A percentile compares a stretch with the other conserved stretches of the same genome.
phyloP scores from a whole-genome alignment of 2,797 vertebrate genomes.

The Chromobotia macracanthus region DNA sequence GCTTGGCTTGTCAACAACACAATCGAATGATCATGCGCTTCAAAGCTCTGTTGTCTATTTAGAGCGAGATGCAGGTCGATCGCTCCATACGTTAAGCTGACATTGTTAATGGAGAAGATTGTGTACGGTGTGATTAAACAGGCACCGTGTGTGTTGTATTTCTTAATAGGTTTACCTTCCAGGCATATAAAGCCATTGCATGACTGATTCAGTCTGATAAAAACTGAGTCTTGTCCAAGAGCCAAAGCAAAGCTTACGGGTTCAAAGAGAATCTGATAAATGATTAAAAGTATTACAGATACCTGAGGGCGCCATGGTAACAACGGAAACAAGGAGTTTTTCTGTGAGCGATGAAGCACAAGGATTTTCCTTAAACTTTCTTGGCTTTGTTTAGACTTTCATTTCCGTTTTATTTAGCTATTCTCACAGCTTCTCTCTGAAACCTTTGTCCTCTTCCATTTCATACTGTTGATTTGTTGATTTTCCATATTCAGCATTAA shows the following conservation, averaged over 20 bases:
- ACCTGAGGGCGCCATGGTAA: slow-evolving; percentile 17
- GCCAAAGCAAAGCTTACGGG: slow-evolving; percentile 34
- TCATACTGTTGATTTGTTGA: too few relatives aligned
- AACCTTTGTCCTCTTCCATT: neutral
- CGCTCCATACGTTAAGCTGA: neutral
- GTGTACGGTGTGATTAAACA: slow-evolving; percentile 12
- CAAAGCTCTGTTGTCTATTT: slow-evolving; percentile 3
- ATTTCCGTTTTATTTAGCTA: neutral
- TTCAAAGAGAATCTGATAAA: slow-evolving; percentile 41
- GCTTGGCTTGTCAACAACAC: neutral
- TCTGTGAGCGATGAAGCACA: slow-evolving; percentile 7
- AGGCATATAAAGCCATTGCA: neutral
- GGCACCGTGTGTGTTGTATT: neutral
- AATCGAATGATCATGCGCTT: neutral
- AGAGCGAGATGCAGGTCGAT: neutral
- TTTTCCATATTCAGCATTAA: neutral
- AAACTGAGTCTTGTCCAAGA: slow-evolving; percentile 12
- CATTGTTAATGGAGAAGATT: neutral
- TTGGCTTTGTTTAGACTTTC: slow-evolving; percentile 1
- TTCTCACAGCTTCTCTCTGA: neutral
- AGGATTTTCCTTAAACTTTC: neutral
- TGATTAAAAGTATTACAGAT: slow-evolving; percentile 33
- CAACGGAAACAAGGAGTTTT: slow-evolving; percentile 24
- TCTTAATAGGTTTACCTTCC: neutral
- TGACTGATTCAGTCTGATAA: slow-evolving; percentile 15